phyloP scores from a whole-genome alignment of 2,888 invertebrate species.

The Micoletzkya japonica region DNA sequence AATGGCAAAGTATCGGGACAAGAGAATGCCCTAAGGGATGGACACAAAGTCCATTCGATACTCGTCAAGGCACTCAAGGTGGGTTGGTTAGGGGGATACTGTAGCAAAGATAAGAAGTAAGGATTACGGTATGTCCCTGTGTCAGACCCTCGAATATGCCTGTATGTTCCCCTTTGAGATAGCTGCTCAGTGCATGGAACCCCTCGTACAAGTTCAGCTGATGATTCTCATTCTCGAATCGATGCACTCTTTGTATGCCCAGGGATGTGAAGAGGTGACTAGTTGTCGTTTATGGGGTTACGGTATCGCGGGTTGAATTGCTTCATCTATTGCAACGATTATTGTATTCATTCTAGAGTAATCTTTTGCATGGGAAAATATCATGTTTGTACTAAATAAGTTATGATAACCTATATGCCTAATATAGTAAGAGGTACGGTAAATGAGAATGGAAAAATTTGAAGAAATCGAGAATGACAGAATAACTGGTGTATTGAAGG shows the following conservation, averaged over 20 bases:
- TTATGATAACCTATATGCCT: too few species aligned
- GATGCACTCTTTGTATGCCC: constrained; percentile 82
- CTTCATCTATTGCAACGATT: too few species aligned
- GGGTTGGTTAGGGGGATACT: neutral
- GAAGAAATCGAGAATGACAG: too few species aligned
- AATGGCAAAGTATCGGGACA: constrained; percentile 64
- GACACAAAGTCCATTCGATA: constrained; percentile 25
- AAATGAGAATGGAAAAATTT: too few species aligned
- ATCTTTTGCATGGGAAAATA: too few species aligned
- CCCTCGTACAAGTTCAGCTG: constrained; percentile 90
- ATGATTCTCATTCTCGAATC: constrained; percentile 91
- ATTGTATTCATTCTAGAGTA: too few species aligned
- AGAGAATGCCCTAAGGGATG: constrained; percentile 80
- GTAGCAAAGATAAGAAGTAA: neutral
- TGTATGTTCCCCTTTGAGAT: constrained; percentile 67
- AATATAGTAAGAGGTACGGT: too few species aligned
- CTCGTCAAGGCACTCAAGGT: constrained; percentile 77
- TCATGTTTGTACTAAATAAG: too few species aligned
- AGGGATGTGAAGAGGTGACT: constrained; percentile 76
- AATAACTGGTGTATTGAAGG: constrained; percentile 67
- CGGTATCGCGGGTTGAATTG: neutral
- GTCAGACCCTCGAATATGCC: neutral
- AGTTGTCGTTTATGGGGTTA: too few species aligned
- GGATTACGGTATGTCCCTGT: neutral
- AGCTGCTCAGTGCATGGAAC: constrained; percentile 96